These are phyloP conservation scores for Glaucidium brasilianum DNA, from an alignment of 2,113 vertebrate species.

Conservation along the genomic window DNA sequence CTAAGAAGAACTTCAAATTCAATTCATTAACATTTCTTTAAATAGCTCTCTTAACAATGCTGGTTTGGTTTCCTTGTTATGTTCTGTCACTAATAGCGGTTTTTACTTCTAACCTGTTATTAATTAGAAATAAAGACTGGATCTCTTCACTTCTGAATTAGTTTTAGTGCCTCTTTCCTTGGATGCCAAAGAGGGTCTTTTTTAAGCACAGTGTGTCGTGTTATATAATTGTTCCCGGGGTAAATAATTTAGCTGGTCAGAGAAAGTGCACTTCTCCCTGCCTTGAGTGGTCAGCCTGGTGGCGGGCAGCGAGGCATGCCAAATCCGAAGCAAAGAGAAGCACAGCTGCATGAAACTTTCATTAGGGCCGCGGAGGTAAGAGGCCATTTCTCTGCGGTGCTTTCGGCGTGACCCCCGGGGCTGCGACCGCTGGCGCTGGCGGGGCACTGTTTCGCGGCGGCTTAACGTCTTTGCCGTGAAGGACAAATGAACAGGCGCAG, in stretches of 20 bases:
- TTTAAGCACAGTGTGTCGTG: neutral
- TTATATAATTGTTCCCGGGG: slow-evolving; percentile 65
- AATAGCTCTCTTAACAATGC: slow-evolving; percentile 71
- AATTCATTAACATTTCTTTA: slow-evolving; percentile 77
- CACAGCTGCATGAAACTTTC: slow-evolving; percentile 70
- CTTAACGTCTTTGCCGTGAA: slow-evolving; percentile 59
- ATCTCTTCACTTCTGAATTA: slow-evolving; percentile 56
- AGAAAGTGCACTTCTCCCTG: slow-evolving; percentile 30
- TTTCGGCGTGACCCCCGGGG: slow-evolving; percentile 68
- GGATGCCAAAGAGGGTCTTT: slow-evolving; percentile 32
- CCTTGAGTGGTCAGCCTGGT: slow-evolving; percentile 53
- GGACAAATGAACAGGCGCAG: slow-evolving; percentile 69
- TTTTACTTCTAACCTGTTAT: slow-evolving; percentile 76
- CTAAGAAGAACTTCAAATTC: slow-evolving; percentile 70
- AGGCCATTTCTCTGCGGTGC: slow-evolving; percentile 6
- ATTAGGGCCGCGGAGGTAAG: slow-evolving; percentile 56
- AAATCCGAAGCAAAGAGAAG: slow-evolving; percentile 64
- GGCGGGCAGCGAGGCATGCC: slow-evolving; percentile 45
- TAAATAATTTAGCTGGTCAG: slow-evolving; percentile 79
- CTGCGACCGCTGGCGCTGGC: slow-evolving; percentile 43
- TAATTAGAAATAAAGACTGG: slow-evolving; percentile 74
- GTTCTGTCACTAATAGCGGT: slow-evolving; percentile 62
- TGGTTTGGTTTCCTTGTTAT: slow-evolving; percentile 61
- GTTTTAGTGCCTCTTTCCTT: slow-evolving; percentile 29
- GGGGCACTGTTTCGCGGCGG: slow-evolving; percentile 18